Evolutionary conservation across 53 echinoderm and acorn worm genomes (phyloP).

Genomic region (Echinometra lucunter): DNA sequence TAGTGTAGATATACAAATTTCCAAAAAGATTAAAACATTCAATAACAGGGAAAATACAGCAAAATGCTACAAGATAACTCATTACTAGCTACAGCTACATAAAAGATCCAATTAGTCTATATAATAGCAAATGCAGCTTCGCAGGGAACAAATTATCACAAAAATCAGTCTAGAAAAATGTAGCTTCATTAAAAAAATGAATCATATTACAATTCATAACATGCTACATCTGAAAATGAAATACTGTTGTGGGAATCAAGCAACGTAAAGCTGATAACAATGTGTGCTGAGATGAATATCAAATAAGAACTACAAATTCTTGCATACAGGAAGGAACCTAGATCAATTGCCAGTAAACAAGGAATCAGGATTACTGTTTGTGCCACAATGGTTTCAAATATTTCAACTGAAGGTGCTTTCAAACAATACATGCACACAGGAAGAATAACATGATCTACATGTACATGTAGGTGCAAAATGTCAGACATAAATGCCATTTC

Average conservation of each 20-base stretch:
- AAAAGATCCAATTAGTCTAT: neutral
- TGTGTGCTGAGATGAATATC: neutral
- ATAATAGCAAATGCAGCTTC: neutral
- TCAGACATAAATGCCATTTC: too few species aligned
- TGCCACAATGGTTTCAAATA: too few species aligned
- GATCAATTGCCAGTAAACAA: neutral
- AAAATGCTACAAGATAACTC: neutral
- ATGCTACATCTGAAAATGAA: neutral
- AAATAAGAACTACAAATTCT: slow-evolving; percentile 3
- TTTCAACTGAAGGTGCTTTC: too few species aligned
- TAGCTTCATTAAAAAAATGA: neutral
- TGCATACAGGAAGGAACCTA: neutral
- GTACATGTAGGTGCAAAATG: too few species aligned
- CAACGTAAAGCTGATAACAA: neutral
- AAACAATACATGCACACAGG: too few species aligned
- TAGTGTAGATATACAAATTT: neutral
- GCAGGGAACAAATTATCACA: neutral
- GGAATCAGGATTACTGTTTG: neutral
- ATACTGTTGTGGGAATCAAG: neutral
- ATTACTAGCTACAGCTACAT: neutral
- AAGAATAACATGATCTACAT: too few species aligned
- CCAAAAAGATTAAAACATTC: neutral
- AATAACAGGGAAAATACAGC: neutral
- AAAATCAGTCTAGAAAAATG: neutral
- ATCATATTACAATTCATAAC: neutral